phyloP scores from a whole-genome alignment of 2,888 invertebrate species.

The Sisyra terminalis region DNA sequence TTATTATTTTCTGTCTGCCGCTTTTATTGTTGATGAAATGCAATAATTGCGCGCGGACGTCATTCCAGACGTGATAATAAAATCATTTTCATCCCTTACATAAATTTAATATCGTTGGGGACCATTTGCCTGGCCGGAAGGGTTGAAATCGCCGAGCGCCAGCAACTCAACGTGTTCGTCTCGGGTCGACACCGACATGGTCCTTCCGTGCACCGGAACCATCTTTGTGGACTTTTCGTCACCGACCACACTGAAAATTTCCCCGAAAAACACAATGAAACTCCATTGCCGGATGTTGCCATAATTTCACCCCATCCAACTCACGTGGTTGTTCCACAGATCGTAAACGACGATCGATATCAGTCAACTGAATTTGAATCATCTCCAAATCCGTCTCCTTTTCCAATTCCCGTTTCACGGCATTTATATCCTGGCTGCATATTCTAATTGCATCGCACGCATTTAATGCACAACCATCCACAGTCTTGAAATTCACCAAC shows the following conservation, averaged over 20 bases:
- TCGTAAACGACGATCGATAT: constrained; percentile 33
- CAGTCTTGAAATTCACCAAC: constrained; percentile 14
- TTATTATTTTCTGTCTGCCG: background rate
- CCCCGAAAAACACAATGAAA: background rate
- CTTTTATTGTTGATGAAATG: too few relatives aligned
- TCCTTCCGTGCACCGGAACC: constrained; percentile 42
- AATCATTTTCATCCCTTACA: constrained; percentile 30
- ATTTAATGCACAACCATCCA: constrained; percentile 28
- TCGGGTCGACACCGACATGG: constrained; percentile 48
- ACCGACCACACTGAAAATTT: constrained; percentile 42
- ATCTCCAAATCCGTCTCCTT: constrained; percentile 22
- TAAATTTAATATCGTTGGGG: constrained; percentile 42
- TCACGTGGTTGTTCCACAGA: constrained; percentile 55
- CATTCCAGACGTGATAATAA: too few relatives aligned
- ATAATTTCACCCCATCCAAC: constrained; percentile 8
- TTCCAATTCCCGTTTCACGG: constrained; percentile 17
- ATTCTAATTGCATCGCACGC: constrained; percentile 37
- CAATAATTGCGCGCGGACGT: too few relatives aligned
- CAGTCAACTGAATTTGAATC: constrained; percentile 11
- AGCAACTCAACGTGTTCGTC: constrained; percentile 48
- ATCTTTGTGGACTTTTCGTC: constrained; percentile 36
- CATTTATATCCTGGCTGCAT: constrained; percentile 20
- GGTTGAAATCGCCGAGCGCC: constrained; percentile 41
- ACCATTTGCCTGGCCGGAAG: constrained; percentile 42
- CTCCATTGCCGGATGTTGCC: background rate